These are phyloP conservation scores for Meliscaeva auricollis DNA, from an alignment of 2,888 invertebrate genomes.

Conservation along the genomic window DNA sequence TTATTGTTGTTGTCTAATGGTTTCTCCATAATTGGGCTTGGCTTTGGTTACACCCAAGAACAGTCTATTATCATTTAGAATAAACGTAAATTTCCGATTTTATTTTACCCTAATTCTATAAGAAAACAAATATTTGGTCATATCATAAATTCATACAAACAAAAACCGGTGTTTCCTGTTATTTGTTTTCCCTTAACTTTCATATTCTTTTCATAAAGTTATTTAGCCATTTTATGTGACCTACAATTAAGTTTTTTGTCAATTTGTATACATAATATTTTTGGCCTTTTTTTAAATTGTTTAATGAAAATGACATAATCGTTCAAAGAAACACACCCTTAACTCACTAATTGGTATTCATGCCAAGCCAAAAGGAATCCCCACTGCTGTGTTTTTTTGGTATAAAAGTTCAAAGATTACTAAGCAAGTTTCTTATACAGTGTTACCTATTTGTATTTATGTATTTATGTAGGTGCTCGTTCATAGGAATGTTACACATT, in stretches of 20 bases:
- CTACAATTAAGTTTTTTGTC: conserved; percentile 33
- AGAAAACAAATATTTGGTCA: background rate
- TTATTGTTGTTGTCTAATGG: too few relatives aligned
- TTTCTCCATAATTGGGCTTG: background rate
- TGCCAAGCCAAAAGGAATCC: background rate
- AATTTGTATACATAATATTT: conserved; percentile 6
- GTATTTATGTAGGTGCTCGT: too few relatives aligned
- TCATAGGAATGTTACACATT: background rate
- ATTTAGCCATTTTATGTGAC: background rate
- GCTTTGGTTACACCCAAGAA: background rate
- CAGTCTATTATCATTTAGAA: background rate
- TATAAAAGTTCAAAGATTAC: conserved; percentile 10
- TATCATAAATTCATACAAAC: background rate
- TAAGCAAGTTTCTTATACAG: background rate
- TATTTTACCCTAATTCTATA: too few relatives aligned
- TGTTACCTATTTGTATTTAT: background rate
- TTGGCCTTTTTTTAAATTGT: background rate
- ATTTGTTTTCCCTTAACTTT: background rate
- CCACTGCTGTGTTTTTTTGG: background rate
- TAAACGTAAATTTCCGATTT: background rate
- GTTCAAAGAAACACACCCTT: conserved; percentile 51
- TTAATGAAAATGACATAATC: conserved; percentile 50
- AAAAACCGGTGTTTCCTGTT: background rate
- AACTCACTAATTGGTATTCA: conserved; percentile 39
- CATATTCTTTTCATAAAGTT: background rate